Conservation (phyloP, 2,113 vertebrate species). For the Pitta sordida region DNA sequence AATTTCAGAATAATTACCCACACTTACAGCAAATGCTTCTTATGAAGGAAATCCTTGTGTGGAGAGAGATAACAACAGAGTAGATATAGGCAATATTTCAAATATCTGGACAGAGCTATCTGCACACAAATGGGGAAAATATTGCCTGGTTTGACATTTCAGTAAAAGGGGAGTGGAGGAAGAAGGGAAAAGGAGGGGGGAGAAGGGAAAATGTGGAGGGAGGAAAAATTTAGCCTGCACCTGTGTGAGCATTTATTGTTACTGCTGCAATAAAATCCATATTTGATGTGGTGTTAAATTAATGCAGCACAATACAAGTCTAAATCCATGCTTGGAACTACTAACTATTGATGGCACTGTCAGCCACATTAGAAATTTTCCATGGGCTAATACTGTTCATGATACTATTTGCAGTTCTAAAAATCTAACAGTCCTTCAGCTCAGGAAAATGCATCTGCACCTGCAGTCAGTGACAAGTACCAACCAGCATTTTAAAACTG, state of each 20-base stretch:
- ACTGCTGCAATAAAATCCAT: slow-evolving; percentile 80
- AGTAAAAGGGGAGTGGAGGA: neutral
- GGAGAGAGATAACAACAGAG: neutral
- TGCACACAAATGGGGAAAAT: neutral
- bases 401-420: slow-evolving; percentile 31
- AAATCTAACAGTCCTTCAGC: slow-evolving; percentile 45
- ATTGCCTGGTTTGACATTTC: slow-evolving; percentile 33
- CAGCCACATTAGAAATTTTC: slow-evolving; percentile 53
- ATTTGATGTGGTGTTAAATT: slow-evolving; percentile 78
- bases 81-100: neutral
- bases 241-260: slow-evolving; percentile 68
- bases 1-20: neutral
- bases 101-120: neutral
- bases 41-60: neutral
- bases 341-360: slow-evolving; percentile 64
- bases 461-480: slow-evolving; percentile 66
- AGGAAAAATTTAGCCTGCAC: slow-evolving; percentile 40
- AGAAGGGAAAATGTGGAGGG: neutral
- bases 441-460: slow-evolving; percentile 57
- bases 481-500: slow-evolving; percentile 61
- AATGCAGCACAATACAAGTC: slow-evolving; percentile 71
- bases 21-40: neutral
- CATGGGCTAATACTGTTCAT: slow-evolving; percentile 9
- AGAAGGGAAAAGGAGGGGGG: neutral
- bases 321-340: slow-evolving; percentile 53